Evolutionary conservation across 2,888 invertebrate species (phyloP).

Genomic region (Sclerodermus sp.): DNA sequence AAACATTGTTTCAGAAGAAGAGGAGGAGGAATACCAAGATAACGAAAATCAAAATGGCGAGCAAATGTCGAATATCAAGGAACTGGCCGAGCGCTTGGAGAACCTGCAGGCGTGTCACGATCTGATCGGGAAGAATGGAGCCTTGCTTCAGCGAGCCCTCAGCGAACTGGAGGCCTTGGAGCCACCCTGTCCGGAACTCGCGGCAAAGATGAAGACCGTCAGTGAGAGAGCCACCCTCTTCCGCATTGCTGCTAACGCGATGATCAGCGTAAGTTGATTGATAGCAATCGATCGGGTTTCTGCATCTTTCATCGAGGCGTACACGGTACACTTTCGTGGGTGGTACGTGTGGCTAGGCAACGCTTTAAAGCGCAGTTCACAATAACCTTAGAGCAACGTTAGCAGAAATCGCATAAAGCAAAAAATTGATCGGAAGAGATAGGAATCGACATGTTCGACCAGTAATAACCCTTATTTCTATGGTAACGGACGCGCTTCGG

Average conservation of each 20-base stretch:
- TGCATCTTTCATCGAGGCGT: no score
- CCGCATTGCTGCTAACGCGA: constrained; percentile 92
- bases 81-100: constrained; percentile 79
- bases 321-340: background rate
- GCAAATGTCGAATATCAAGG: constrained; percentile 67
- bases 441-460: no score
- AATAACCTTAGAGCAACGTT: no score
- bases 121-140: constrained; percentile 85
- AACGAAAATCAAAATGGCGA: constrained; percentile 58
- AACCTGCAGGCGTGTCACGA: constrained; percentile 91
- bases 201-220: constrained; percentile 82
- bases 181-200: constrained; percentile 63
- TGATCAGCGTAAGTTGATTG: constrained; percentile 81
- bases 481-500: no score
- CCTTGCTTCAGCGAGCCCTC: constrained; percentile 78
- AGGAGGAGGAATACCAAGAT: constrained; percentile 56
- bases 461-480: no score
- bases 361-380: no score
- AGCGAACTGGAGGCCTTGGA: constrained; percentile 74
- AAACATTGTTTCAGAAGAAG: constrained; percentile 53
- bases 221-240: constrained; percentile 94
- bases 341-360: background rate
- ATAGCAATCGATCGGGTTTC: no score
- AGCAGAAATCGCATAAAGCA: no score
- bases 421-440: no score